Conservation (phyloP, 2,113 vertebrate genomes). For the Ranitomeya variabilis region DNA sequence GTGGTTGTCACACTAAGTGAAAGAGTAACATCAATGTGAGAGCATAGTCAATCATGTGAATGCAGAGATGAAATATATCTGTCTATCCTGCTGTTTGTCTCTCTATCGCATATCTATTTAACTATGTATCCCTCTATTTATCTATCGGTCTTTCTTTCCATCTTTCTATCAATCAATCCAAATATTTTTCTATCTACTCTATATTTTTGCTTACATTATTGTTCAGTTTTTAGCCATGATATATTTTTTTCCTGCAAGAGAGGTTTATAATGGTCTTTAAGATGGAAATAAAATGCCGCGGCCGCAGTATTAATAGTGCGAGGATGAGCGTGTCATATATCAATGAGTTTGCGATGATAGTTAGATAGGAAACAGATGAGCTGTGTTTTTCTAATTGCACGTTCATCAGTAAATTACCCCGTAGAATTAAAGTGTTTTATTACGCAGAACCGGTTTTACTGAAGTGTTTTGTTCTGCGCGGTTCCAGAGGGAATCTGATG, state of each 20-base stretch:
- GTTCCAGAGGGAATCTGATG: conserved; percentile 22
- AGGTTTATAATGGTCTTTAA: conserved; percentile 5
- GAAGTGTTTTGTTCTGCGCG: conserved; percentile 17
- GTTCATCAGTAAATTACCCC: conserved; percentile 53
- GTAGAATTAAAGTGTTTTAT: conserved; percentile 54
- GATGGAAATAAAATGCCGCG: conserved; percentile 12
- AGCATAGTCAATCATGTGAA: not conserved
- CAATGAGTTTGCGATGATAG: conserved; percentile 33
- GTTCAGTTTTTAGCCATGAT: not conserved
- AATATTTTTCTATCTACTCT: not conserved
- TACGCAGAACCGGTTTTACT: conserved; percentile 33
- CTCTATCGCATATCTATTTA: not conserved
- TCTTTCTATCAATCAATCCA: not conserved
- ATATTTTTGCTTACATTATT: not conserved
- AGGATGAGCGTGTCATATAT: conserved; percentile 45
- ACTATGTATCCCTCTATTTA: not conserved
- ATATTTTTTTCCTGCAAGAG: not conserved
- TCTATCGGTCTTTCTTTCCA: not conserved
- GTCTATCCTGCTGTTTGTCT: not conserved
- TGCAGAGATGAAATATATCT: not conserved
- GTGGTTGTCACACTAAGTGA: not conserved
- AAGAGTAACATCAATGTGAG: not conserved
- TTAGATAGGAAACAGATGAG: conserved; percentile 51
- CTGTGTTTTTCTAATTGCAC: conserved; percentile 47
- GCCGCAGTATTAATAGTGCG: conserved; percentile 39